These are phyloP conservation scores for Argyrosomus japonicus DNA, from an alignment of 2,113 vertebrate species.

Conservation along the genomic window DNA sequence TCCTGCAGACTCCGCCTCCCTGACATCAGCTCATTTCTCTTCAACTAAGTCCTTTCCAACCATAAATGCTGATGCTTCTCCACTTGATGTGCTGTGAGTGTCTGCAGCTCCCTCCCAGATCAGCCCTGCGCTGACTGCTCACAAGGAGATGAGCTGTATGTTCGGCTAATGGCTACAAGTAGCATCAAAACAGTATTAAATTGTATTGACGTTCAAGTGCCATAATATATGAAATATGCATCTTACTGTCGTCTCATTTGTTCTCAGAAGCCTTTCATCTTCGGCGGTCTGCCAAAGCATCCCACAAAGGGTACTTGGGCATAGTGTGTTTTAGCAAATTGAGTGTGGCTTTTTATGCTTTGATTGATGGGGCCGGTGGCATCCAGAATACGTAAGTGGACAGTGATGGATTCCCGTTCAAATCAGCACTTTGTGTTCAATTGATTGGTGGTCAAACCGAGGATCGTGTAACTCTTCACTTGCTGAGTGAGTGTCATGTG, in stretches of 20 bases:
- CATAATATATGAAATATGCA: constrained; percentile 62
- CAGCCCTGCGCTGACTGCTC: constrained; percentile 6
- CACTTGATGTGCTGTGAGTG: constrained; percentile 20
- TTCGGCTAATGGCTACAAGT: constrained; percentile 62
- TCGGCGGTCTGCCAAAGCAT: constrained; percentile 31
- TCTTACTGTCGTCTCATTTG: constrained; percentile 48
- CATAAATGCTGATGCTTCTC: constrained; percentile 47
- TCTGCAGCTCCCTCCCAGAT: constrained; percentile 41
- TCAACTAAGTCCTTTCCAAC: constrained; percentile 21
- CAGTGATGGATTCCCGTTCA: constrained; percentile 58
- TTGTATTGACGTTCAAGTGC: constrained; percentile 17
- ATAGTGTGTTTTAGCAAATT: constrained; percentile 66
- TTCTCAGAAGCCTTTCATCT: constrained; percentile 61
- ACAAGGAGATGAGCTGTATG: constrained; percentile 30
- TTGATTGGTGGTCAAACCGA: constrained; percentile 38
- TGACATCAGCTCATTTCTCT: constrained; percentile 46
- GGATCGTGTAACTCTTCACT: constrained; percentile 2
- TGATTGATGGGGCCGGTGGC: constrained; percentile 60
- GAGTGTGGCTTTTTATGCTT: constrained; percentile 55
- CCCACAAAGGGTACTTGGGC: constrained; percentile 35
- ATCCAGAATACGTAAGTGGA: constrained; percentile 51
- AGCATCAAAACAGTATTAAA: constrained; percentile 48
- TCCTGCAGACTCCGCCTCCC: not conserved
- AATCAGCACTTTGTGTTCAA: constrained; percentile 46
- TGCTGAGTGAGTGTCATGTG: not conserved